phyloP scores from a whole-genome alignment of 2,888 invertebrate genomes.

The Tinea pellionella region DNA sequence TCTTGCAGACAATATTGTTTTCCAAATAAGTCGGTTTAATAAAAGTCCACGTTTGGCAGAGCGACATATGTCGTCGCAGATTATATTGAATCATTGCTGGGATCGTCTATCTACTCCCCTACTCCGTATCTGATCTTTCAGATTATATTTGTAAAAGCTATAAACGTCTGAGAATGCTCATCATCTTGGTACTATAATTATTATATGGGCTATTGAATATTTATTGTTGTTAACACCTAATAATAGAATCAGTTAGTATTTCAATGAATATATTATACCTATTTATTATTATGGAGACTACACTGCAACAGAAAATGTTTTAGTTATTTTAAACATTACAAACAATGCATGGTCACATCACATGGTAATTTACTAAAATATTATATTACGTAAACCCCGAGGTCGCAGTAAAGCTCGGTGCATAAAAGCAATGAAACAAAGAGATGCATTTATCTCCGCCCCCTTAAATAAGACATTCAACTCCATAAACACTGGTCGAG shows the following conservation, averaged over 20 bases:
- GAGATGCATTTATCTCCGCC: conserved; percentile 39
- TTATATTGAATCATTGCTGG: conserved; percentile 53
- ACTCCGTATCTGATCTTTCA: neutral
- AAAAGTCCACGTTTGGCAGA: conserved; percentile 36
- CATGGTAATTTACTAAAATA: neutral
- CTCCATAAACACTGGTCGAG: conserved; percentile 24
- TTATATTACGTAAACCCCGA: neutral
- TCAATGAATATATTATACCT: too few relatives aligned
- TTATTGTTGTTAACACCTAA: neutral
- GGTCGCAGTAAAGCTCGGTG: conserved; percentile 23
- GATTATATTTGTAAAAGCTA: neutral
- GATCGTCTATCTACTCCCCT: conserved; percentile 18
- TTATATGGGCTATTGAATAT: neutral
- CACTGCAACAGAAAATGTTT: too few relatives aligned
- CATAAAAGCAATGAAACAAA: conserved; percentile 46
- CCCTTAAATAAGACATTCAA: conserved; percentile 37
- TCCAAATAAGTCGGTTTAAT: conserved; percentile 49
- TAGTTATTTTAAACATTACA: neutral
- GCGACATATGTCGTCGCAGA: conserved; percentile 50
- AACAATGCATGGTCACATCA: neutral
- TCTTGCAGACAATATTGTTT: conserved; percentile 27
- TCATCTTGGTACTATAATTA: neutral
- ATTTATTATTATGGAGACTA: too few relatives aligned
- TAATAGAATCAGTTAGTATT: too few relatives aligned
- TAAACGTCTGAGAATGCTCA: neutral